Evolutionary conservation across 2,888 invertebrate genomes (phyloP).

Genomic region (Drosophila merina): DNA sequence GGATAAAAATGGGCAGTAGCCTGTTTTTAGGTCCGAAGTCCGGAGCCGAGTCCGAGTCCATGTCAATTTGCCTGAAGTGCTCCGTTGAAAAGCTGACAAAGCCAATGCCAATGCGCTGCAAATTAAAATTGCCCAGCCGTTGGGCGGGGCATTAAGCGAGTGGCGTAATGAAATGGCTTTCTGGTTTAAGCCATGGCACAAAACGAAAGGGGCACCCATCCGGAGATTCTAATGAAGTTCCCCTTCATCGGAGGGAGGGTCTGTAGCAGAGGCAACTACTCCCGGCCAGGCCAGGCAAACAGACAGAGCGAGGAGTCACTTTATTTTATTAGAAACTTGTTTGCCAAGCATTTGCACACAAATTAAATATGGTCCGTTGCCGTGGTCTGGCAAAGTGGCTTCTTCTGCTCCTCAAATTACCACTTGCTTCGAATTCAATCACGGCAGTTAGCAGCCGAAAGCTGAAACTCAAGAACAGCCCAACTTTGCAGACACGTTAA

Average conservation of each 20-base stretch:
- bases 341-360: slow-evolving; percentile 52
- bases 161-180: slow-evolving; percentile 66
- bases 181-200: slow-evolving; percentile 25
- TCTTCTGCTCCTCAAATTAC: slow-evolving; percentile 20
- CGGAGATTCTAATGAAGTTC: slow-evolving; percentile 67
- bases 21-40: slow-evolving; percentile 2
- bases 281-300: slow-evolving; percentile 4
- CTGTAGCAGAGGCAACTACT: neutral
- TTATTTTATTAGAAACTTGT: slow-evolving; percentile 73
- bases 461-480: slow-evolving; percentile 3
- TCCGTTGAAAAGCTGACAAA: slow-evolving; percentile 48
- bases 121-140: slow-evolving; percentile 70
- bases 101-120: slow-evolving; percentile 63
- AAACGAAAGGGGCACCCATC: slow-evolving; percentile 52
- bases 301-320: slow-evolving; percentile 51
- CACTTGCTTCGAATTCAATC: slow-evolving; percentile 61
- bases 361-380: slow-evolving; percentile 55
- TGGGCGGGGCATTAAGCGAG: slow-evolving; percentile 49
- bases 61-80: slow-evolving; percentile 56
- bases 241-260: neutral
- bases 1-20: slow-evolving; percentile 8
- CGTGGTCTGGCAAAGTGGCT: slow-evolving; percentile 22
- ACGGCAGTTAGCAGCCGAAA: slow-evolving; percentile 54
- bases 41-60: slow-evolving; percentile 12
- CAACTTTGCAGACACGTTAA: slow-evolving; percentile 47